These are phyloP conservation scores for Brachymystax lenok DNA, from an alignment of 2,797 vertebrate species.

Conservation along the genomic window DNA sequence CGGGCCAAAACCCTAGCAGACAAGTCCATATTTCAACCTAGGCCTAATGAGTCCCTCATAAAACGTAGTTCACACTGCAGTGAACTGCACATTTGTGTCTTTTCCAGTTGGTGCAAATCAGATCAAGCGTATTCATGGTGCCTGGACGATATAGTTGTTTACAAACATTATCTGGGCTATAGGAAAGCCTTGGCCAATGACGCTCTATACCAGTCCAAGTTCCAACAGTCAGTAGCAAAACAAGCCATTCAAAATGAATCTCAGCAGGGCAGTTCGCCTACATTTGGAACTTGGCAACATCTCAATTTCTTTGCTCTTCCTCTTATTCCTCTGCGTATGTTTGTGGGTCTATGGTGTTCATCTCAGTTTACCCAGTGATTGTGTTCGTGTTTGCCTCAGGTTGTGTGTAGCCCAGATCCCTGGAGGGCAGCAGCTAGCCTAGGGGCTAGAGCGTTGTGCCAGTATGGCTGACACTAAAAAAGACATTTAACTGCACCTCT, in stretches of 20 bases:
- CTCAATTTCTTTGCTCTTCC: background rate
- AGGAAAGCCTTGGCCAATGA: background rate
- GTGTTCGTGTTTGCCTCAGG: slow-evolving; percentile 19
- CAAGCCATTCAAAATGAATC: background rate
- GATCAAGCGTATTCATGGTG: too few relatives aligned
- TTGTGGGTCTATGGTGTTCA: slow-evolving; percentile 27
- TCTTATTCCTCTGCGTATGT: background rate
- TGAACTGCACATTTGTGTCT: too few relatives aligned
- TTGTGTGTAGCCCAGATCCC: slow-evolving; percentile 8
- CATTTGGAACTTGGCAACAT: background rate
- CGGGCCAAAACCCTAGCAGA: too few relatives aligned
- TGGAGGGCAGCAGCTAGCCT: too few relatives aligned
- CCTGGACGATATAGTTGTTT: too few relatives aligned
- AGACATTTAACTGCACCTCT: too few relatives aligned
- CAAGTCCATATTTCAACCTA: too few relatives aligned
- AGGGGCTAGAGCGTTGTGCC: background rate
- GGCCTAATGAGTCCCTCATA: too few relatives aligned
- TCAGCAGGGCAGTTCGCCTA: background rate
- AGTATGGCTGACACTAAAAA: slow-evolving; percentile 26
- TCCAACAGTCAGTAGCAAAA: too few relatives aligned
- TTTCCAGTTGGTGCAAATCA: too few relatives aligned
- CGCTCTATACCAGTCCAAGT: background rate
- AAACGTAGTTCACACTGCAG: too few relatives aligned
- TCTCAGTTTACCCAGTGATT: slow-evolving; percentile 46
- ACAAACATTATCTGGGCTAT: background rate